Evolutionary conservation across 2,113 vertebrate genomes (phyloP), one percentile per base, ranked within the genome.

Genomic region (Cynocephalus volans): DNA sequence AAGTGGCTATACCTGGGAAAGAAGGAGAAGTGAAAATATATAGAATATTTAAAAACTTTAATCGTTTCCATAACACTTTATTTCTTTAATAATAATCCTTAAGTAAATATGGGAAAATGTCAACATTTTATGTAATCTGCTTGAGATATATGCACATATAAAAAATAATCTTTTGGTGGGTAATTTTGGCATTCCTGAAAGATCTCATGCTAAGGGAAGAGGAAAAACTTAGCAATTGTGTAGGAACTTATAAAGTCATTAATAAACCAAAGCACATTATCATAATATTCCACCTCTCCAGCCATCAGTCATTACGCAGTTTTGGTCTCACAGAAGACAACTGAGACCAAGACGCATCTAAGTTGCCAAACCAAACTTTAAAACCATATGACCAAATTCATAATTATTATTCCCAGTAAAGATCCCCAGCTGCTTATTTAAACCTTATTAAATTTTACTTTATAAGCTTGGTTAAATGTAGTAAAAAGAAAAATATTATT

Each of bases 401-500:
- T 70, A n/a, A 48, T 62, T 62, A 56, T 86, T 92, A 64, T 93
- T 93, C 17, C 19, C 62, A 86, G 9, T 0, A 79, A 28, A 96
- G 52, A 70, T 56, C 6, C 21, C 85, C 23, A 95, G 14, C 41
- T 41, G 12, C 31, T 81, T 85, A 76, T 28, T 58, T 84, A 79
- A 48, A 45, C 41, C 11, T 58, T 58, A 12, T 36, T 65, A 88
- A 88, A 65, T 70, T 12, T 82, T 72, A n/a, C 33, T 73, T 85
- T 91, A 81, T 9, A 92, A 67, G 52, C 0, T 67, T 14, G 0
- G 2, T 41, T 79, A 36, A 91, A 94, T 84, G 36, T 52, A 88
- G 52, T 65, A 60, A 58, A 84, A 96, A 84, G 31, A 67, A 90
- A 79, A 94, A 81, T 93, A 52, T 79, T 86, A 65, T 73, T 80